Evolutionary conservation across 2,888 invertebrate genomes (phyloP).

Genomic region (Automeris io): DNA sequence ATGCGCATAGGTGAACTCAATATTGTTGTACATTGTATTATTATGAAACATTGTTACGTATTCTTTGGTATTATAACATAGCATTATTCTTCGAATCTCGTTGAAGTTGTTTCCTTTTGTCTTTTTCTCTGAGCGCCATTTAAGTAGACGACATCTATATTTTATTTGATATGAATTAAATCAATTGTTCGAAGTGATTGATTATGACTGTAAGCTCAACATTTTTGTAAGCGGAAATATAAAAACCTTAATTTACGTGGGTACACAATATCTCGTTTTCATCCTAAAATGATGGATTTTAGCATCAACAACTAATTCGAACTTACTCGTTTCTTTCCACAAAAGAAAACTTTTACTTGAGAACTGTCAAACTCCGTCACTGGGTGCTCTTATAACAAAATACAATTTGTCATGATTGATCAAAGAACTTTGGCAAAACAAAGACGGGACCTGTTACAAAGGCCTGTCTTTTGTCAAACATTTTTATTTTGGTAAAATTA

Average conservation of each 20-base stretch:
- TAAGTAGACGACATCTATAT: not conserved
- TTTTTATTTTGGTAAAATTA: constrained; percentile 22
- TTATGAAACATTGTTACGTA: too few species aligned
- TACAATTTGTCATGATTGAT: constrained; percentile 73
- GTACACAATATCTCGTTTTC: constrained; percentile 7
- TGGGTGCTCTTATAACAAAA: constrained; percentile 58
- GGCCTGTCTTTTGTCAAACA: constrained; percentile 36
- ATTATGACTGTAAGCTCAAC: not conserved
- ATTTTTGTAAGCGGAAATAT: not conserved
- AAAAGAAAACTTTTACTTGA: constrained; percentile 45
- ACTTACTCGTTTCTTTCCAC: constrained; percentile 42
- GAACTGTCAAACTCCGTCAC: constrained; percentile 62
- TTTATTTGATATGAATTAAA: not conserved
- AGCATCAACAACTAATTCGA: constrained; percentile 45
- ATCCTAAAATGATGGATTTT: constrained; percentile 20
- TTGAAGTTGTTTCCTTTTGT: too few species aligned
- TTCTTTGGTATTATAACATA: too few species aligned
- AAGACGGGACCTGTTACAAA: constrained; percentile 44
- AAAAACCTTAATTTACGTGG: not conserved
- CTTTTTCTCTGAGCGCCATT: too few species aligned
- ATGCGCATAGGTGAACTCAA: too few species aligned
- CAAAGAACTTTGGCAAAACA: constrained; percentile 61
- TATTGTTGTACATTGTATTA: too few species aligned
- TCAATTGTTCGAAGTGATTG: not conserved
- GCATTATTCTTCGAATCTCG: too few species aligned